A percentile compares a stretch with the other conserved stretches of the same genome.
Evolutionary conservation across 2,888 invertebrate genomes (phyloP).

Genomic region (Chloroclystis v-ata): DNA sequence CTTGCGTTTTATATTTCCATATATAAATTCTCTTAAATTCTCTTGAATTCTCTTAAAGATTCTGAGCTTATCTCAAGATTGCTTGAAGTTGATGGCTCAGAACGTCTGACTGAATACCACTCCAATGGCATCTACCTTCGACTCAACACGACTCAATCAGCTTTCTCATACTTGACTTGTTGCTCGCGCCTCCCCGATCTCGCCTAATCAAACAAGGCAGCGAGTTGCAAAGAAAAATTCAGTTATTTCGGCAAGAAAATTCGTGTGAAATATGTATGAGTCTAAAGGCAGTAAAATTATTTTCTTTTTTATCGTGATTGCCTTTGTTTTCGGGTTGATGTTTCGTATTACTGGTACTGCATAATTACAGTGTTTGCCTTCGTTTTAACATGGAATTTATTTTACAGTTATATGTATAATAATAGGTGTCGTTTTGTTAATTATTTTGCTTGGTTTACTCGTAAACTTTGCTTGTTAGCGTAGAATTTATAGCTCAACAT

Average conservation of each 20-base stretch:
- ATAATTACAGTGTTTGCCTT: slow-evolving; percentile 4
- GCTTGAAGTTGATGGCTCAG: background rate
- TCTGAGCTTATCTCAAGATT: background rate
- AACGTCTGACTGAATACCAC: background rate
- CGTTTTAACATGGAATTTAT: background rate
- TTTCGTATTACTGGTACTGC: background rate
- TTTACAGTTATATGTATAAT: background rate
- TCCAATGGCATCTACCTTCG: background rate
- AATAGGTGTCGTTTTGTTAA: background rate
- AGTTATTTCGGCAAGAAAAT: background rate
- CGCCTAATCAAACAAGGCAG: slow-evolving; percentile 9
- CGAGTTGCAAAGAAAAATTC: background rate
- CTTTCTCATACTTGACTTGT: slow-evolving; percentile 15
- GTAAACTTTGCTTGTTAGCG: background rate
- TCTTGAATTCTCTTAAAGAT: too few species aligned
- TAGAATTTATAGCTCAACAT: background rate
- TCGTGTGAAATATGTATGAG: background rate
- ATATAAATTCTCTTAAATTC: too few species aligned
- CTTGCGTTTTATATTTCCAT: too few species aligned
- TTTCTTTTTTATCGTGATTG: slow-evolving; percentile 1
- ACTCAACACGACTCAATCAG: slow-evolving; percentile 6
- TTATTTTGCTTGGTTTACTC: too few species aligned
- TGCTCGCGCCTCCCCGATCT: background rate
- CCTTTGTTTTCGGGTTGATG: slow-evolving; percentile 2
- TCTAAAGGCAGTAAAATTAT: background rate